These are phyloP conservation scores for Barypeithes pellucidus DNA, from an alignment of 2,888 invertebrate genomes.

Conservation along the genomic window DNA sequence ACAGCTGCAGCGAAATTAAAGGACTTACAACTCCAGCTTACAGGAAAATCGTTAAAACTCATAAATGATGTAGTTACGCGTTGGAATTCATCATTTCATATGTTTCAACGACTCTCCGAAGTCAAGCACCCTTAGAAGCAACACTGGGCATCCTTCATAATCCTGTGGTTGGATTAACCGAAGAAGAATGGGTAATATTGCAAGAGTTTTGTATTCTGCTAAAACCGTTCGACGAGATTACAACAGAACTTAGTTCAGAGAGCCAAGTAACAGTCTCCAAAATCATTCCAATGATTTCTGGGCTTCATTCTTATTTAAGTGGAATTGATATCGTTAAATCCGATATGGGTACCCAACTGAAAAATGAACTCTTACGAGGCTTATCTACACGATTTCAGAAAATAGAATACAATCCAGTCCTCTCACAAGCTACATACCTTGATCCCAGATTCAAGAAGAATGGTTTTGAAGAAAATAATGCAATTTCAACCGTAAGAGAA, in stretches of 20 bases:
- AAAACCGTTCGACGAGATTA: conserved; percentile 36
- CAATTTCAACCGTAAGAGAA: conserved; percentile 3
- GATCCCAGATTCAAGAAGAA: conserved; percentile 44
- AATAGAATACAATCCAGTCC: conserved; percentile 32
- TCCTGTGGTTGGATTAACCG: conserved; percentile 52
- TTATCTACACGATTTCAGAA: conserved; percentile 34
- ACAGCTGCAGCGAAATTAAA: conserved; percentile 45
- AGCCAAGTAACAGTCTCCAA: conserved; percentile 48
- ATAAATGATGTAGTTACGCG: conserved; percentile 47
- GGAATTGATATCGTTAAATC: conserved; percentile 21
- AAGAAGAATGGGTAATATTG: conserved; percentile 49
- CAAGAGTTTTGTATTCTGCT: conserved; percentile 36
- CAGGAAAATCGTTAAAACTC: conserved; percentile 38
- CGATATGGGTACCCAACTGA: conserved; percentile 2
- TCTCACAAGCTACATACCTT: conserved; percentile 37
- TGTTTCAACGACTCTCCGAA: conserved; percentile 40
- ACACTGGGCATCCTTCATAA: conserved; percentile 55
- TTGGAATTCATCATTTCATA: conserved; percentile 50
- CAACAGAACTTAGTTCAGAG: conserved; percentile 56
- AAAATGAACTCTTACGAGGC: neutral
- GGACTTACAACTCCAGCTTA: conserved; percentile 40
- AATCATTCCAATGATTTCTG: conserved; percentile 36
- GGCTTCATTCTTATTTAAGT: conserved; percentile 25
- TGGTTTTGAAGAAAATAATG: too few relatives aligned
- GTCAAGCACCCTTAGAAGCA: conserved; percentile 54